Base-by-base conservation (phyloP, 1,140 invertebrate genomes). In the Pararge aegeria region DNA sequence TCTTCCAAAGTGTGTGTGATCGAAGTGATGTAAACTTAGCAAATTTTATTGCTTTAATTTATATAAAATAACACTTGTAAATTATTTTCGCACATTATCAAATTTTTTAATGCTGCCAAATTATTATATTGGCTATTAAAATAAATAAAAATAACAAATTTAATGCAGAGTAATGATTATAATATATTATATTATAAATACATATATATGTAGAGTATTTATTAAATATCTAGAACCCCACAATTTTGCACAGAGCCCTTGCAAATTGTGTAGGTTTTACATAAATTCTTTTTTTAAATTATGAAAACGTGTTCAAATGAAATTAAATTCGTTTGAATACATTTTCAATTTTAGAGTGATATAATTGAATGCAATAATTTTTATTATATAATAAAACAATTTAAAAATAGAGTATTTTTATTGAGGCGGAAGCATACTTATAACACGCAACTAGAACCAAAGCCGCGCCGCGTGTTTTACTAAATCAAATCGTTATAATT, bases 1-100 rank as follows among this genome's bases (percentile, higher is more conserved):
- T 89, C 85, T 89, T 89, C 85, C 85, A 89, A 75, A 64, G 80
- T 80, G 71, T 78, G 75, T 82, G 83, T 88, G 85, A 83, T 83
- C 68, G 69, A 61, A 72, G n/a, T 46, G 54, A 52, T 61, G 42
- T 61, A 55, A 61, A 61, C 29, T 56, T 59, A 59, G 34, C 13
- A 30, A 29, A 40, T 51, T 29, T 42, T 21, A 37, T 61, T 58
- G 1, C 53, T 54, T 49, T 61, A 55, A 51, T 66, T 61, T 52
- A 64, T 54, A 29, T 48, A 46, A 46, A 52, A 34, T 13, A 37
- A 58, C 30, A 49, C 18, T 15, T 30, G 56, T 55, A 49, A 27
- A 20, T 55, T 12, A 19, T 46, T 46, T 55, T 42, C 20, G 48
- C 48, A 58, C 48, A 24, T 58, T 40, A 20, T 18, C 13, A 10